phyloP scores from a whole-genome alignment of 2,888 invertebrate species.

The Iphiclides podalirius region DNA sequence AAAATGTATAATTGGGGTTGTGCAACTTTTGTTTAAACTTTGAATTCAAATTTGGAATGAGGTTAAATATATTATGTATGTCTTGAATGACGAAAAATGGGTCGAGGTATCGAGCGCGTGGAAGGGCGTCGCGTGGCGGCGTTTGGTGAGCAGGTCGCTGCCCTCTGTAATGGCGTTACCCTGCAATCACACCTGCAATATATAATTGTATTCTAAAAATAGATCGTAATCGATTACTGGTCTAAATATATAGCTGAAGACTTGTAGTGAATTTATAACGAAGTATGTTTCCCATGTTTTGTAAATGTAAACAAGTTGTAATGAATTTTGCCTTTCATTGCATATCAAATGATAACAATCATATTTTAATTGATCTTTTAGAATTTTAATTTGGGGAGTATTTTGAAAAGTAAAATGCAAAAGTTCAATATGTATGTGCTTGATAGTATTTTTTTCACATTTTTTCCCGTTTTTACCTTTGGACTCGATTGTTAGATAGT shows the following conservation, averaged over 20 bases:
- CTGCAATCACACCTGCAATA: conserved; percentile 24
- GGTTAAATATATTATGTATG: conserved; percentile 1
- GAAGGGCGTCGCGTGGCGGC: conserved; percentile 28
- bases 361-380: too few relatives aligned
- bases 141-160: conserved; percentile 30
- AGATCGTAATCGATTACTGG: background rate
- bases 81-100: conserved; percentile 29
- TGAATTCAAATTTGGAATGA: background rate
- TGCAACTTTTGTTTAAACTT: background rate
- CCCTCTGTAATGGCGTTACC: conserved; percentile 25
- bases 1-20: background rate
- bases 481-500: too few relatives aligned
- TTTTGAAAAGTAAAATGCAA: too few relatives aligned
- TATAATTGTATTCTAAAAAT: conserved; percentile 6
- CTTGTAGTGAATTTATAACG: too few relatives aligned
- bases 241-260: background rate
- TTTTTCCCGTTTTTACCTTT: too few relatives aligned
- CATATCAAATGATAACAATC: too few relatives aligned
- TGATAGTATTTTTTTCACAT: too few relatives aligned
- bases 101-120: conserved; percentile 36
- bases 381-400: too few relatives aligned
- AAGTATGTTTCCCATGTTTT: too few relatives aligned
- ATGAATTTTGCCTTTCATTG: too few relatives aligned
- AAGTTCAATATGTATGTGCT: too few relatives aligned
- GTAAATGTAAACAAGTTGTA: too few relatives aligned